A percentile compares a stretch with the other conserved stretches of the same genome.
Conservation (phyloP, 2,888 invertebrate genomes). For the Cremastinae sp. region DNA sequence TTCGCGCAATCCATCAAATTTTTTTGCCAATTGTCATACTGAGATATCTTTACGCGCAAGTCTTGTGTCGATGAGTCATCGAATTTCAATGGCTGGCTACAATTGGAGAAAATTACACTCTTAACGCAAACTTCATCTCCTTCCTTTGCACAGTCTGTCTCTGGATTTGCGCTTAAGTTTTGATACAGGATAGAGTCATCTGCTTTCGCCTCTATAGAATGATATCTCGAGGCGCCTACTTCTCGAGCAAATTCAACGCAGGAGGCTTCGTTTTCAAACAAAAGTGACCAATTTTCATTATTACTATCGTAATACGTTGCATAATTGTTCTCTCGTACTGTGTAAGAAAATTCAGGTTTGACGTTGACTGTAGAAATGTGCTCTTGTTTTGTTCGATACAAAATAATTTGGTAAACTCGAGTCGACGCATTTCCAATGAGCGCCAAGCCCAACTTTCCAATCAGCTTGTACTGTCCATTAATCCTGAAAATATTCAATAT, state of each 20-base stretch:
- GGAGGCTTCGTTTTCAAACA: conserved; percentile 79
- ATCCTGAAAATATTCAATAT: conserved; percentile 64
- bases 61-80: conserved; percentile 63
- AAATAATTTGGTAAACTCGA: conserved; percentile 74
- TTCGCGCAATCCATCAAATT: conserved; percentile 67
- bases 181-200: conserved; percentile 70
- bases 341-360: conserved; percentile 71
- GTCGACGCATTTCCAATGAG: conserved; percentile 71
- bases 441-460: conserved; percentile 77
- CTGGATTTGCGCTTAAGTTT: conserved; percentile 66
- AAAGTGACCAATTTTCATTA: conserved; percentile 82
- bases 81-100: conserved; percentile 70
- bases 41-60: conserved; percentile 70
- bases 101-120: conserved; percentile 67
- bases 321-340: conserved; percentile 73
- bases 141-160: conserved; percentile 65
- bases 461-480: conserved; percentile 73
- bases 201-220: conserved; percentile 63
- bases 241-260: conserved; percentile 75
- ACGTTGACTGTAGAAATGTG: conserved; percentile 72
- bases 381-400: conserved; percentile 75
- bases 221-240: conserved; percentile 72
- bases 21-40: conserved; percentile 75
- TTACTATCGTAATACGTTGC: conserved; percentile 80
- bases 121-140: conserved; percentile 68